Percentiles rank a stretch among this genome's conserved stretches.
These are phyloP conservation scores for Tuberolachnus salignus DNA, from an alignment of 2,888 invertebrate genomes.

Conservation along the genomic window DNA sequence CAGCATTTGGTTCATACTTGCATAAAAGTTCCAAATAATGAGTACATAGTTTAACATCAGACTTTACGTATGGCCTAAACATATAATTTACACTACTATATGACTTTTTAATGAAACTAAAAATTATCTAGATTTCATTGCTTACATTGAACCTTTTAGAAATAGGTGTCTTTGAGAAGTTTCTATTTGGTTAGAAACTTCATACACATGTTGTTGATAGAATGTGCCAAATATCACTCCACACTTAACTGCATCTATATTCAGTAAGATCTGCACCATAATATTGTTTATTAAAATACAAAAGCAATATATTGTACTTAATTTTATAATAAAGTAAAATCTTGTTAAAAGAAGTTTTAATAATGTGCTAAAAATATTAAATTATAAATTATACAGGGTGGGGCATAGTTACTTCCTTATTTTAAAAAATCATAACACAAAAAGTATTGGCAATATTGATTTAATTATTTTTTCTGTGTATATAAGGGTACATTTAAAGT, in stretches of 20 bases:
- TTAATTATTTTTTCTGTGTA: too few relatives aligned
- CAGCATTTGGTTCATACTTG: slow-evolving; percentile 65
- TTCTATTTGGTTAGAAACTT: slow-evolving; percentile 64
- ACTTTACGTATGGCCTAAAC: slow-evolving; percentile 58
- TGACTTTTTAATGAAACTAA: too few relatives aligned
- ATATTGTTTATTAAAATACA: slow-evolving; percentile 12
- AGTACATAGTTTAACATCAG: slow-evolving; percentile 65
- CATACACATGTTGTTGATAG: slow-evolving; percentile 64
- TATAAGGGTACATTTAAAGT: too few relatives aligned
- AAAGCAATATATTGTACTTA: neutral
- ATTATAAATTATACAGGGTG: too few relatives aligned
- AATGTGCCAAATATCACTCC: slow-evolving; percentile 70
- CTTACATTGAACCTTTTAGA: slow-evolving; percentile 68
- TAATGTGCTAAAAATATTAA: neutral
- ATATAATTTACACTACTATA: slow-evolving; percentile 59
- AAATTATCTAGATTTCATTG: slow-evolving; percentile 34
- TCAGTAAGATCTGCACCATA: slow-evolving; percentile 64
- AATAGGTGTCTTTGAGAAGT: slow-evolving; percentile 62
- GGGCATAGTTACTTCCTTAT: too few relatives aligned
- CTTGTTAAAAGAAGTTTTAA: neutral
- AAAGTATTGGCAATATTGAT: too few relatives aligned
- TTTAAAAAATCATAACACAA: too few relatives aligned
- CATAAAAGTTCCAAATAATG: slow-evolving; percentile 73
- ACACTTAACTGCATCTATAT: slow-evolving; percentile 70
- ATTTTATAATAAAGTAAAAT: neutral